Conservation (phyloP, 2,113 vertebrate species). For the Herpetotheres cachinnans region DNA sequence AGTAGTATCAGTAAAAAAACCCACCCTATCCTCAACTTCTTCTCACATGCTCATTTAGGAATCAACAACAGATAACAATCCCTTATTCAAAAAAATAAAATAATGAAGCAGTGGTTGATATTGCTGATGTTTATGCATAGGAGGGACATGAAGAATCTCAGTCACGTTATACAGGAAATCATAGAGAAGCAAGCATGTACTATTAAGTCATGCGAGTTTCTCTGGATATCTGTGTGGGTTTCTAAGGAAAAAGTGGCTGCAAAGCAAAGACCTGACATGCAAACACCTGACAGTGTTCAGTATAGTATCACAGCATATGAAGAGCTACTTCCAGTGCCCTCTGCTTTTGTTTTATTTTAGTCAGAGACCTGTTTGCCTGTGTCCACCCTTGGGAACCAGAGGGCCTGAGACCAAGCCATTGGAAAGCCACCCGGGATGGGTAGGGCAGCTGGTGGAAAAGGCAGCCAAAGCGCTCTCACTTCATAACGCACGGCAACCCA, state of each 20-base stretch:
- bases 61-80: neutral
- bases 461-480: neutral
- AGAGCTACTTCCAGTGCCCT: neutral
- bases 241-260: neutral
- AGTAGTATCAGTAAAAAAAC: neutral
- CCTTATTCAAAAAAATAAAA: neutral
- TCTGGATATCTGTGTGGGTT: neutral
- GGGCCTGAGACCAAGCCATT: neutral
- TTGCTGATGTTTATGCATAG: neutral
- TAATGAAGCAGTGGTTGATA: neutral
- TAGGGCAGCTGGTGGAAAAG: neutral
- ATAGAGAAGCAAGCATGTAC: neutral
- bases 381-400: neutral
- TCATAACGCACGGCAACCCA: neutral
- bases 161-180: neutral
- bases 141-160: neutral
- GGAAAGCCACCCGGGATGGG: neutral
- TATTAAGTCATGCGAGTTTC: rapidly evolving
- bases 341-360: neutral
- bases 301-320: rapidly evolving
- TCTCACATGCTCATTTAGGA: neutral
- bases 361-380: neutral
- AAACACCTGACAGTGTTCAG: rapidly evolving
- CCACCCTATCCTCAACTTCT: neutral
- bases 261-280: neutral